These are phyloP conservation scores for Agrochola circellaris DNA, from an alignment of 2,888 invertebrate genomes.

Conservation along the genomic window DNA sequence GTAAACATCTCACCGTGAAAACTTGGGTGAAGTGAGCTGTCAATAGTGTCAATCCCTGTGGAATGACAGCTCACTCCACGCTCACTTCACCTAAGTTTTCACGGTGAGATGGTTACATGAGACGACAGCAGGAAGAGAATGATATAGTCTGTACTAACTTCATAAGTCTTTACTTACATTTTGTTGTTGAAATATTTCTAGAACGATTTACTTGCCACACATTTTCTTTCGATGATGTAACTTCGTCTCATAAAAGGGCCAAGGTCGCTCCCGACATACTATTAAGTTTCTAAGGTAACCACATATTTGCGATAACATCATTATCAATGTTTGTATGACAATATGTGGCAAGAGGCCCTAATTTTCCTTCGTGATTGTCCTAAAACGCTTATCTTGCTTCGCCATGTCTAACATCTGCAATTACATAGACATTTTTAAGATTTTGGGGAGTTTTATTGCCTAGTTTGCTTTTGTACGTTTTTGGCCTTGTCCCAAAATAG, in stretches of 20 bases:
- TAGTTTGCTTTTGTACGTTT: background rate
- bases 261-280: slow-evolving; percentile 25
- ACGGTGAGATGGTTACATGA: too few relatives aligned
- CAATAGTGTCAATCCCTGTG: too few relatives aligned
- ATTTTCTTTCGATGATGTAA: slow-evolving; percentile 21
- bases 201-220: background rate
- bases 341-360: slow-evolving; percentile 46
- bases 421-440: background rate
- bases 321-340: slow-evolving; percentile 38
- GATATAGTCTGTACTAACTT: too few relatives aligned
- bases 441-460: slow-evolving; percentile 29
- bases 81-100: too few relatives aligned
- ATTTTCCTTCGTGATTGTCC: slow-evolving; percentile 12
- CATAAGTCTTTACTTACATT: background rate
- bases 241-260: slow-evolving; percentile 19
- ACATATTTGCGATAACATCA: slow-evolving; percentile 36
- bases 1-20: too few relatives aligned
- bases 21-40: too few relatives aligned
- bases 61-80: too few relatives aligned
- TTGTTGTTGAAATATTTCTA: background rate
- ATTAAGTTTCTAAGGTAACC: slow-evolving; percentile 11
- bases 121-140: too few relatives aligned
- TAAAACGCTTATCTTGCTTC: slow-evolving; percentile 24
- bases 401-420: background rate
- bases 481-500: background rate